Conservation (phyloP, 2,888 invertebrate genomes). For the Heliconius aoede region DNA sequence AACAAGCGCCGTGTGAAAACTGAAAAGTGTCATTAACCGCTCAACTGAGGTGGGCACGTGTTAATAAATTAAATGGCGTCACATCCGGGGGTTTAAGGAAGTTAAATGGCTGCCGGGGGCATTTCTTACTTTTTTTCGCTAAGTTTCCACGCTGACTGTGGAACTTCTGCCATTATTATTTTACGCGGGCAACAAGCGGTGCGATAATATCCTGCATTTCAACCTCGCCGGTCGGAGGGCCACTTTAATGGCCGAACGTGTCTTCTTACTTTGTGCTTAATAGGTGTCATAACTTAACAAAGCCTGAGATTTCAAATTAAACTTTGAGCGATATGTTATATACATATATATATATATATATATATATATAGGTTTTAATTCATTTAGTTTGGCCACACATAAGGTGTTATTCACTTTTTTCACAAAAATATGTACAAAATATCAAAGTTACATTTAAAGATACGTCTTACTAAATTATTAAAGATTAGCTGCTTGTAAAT, state of each 20-base stretch:
- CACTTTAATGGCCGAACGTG: slow-evolving; percentile 79
- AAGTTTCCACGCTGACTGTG: slow-evolving; percentile 83
- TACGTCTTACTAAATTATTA: too few species aligned
- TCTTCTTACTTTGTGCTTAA: slow-evolving; percentile 81
- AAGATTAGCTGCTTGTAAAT: neutral
- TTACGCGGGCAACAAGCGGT: slow-evolving; percentile 84
- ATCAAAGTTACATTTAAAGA: too few species aligned
- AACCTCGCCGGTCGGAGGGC: slow-evolving; percentile 66
- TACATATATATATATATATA: too few species aligned
- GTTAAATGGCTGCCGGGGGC: slow-evolving; percentile 75
- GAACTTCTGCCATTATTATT: slow-evolving; percentile 85
- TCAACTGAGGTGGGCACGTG: slow-evolving; percentile 71
- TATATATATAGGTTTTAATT: neutral
- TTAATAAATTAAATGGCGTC: slow-evolving; percentile 84
- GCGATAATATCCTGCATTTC: slow-evolving; percentile 82
- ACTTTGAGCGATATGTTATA: slow-evolving; percentile 51
- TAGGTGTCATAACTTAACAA: slow-evolving; percentile 82
- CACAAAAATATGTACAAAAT: neutral
- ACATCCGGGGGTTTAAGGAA: slow-evolving; percentile 77
- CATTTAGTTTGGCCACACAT: neutral
- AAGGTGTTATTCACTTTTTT: too few species aligned
- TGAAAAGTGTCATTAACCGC: slow-evolving; percentile 71
- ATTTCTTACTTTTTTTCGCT: slow-evolving; percentile 81
- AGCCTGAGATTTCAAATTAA: slow-evolving; percentile 72
- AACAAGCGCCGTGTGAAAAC: slow-evolving; percentile 55